These are phyloP conservation scores for Tauraco hartlaubi DNA, from an alignment of 2,797 vertebrate species.

Conservation along the genomic window DNA sequence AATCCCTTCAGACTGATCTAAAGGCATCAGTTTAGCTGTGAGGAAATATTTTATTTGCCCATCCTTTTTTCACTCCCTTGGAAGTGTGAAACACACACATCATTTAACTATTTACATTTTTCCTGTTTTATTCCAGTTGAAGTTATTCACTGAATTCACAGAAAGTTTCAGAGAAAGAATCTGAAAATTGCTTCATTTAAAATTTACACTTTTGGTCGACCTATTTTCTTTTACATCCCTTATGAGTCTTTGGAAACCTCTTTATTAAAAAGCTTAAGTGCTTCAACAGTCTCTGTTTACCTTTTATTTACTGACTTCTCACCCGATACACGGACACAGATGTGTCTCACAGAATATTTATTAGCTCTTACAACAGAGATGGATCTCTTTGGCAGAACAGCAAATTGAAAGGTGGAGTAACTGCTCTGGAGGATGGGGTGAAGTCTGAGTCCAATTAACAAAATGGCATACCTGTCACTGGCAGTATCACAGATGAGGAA, in stretches of 20 bases:
- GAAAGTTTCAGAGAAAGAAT: background rate
- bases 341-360: background rate
- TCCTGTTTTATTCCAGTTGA: background rate
- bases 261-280: background rate
- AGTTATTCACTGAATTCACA: background rate
- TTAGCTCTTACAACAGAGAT: background rate
- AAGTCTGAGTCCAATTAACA: background rate
- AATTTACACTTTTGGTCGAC: background rate
- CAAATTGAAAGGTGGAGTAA: background rate
- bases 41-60: background rate
- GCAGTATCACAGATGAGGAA: background rate
- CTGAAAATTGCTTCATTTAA: background rate
- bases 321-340: background rate
- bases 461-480: conserved; percentile 22
- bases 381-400: background rate
- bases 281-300: background rate
- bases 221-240: background rate
- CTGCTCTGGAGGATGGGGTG: background rate
- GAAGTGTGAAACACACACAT: background rate
- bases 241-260: background rate
- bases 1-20: background rate
- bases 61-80: background rate
- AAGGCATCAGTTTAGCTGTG: background rate
- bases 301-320: background rate
- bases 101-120: conserved; percentile 1